A percentile compares a stretch with the other conserved stretches of the same genome.
These are phyloP conservation scores for Dichetophora obliterata DNA, from an alignment of 2,888 invertebrate species.

Conservation along the genomic window DNA sequence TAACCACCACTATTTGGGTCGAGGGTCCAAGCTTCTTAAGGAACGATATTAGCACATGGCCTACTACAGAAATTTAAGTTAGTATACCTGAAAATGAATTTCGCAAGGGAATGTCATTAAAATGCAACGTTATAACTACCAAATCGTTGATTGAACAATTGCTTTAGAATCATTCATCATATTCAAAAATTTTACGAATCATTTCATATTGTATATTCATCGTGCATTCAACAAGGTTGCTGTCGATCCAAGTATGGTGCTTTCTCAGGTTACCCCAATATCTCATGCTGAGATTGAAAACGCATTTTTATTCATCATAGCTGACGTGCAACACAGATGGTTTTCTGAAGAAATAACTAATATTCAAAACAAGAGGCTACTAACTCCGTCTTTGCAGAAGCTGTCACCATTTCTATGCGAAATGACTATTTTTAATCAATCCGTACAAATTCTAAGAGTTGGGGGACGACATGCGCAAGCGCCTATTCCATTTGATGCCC, in stretches of 20 bases:
- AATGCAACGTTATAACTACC: background rate
- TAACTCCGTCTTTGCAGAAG: background rate
- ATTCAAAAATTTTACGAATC: slow-evolving; percentile 1
- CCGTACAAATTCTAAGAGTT: background rate
- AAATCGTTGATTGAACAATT: background rate
- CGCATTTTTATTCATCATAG: background rate
- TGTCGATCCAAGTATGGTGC: background rate
- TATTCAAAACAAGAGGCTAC: background rate
- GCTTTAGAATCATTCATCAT: background rate
- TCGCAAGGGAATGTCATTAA: background rate
- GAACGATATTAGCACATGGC: background rate
- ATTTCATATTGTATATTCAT: background rate
- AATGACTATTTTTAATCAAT: background rate
- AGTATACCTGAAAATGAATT: background rate
- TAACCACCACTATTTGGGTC: background rate
- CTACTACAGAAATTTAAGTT: background rate
- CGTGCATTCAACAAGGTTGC: background rate
- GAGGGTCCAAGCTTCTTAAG: background rate
- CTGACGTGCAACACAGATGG: background rate
- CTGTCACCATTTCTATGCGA: slow-evolving; percentile 9
- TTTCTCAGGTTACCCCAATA: background rate
- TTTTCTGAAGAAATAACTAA: background rate
- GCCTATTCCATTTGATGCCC: background rate
- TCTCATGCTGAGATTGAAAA: background rate
- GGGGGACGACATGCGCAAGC: background rate